Base-by-base conservation (phyloP, 2,888 invertebrate genomes). In the Heliconius charithonia region DNA sequence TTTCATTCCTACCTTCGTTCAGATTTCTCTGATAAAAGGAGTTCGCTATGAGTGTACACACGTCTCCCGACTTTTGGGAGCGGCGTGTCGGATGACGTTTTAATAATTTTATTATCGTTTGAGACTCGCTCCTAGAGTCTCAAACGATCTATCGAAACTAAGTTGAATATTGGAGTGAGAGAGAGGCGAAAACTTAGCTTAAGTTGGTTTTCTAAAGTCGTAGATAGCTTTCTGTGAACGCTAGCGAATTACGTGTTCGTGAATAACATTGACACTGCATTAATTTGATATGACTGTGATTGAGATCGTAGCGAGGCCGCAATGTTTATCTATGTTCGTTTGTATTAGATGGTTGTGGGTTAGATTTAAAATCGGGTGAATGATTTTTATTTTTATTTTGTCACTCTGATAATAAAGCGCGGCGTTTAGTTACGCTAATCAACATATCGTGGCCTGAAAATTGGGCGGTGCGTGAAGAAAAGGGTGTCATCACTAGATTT, bases 1-100 rank as follows among this genome's bases (percentile, higher is more conserved):
- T 71, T 71, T 56, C 29, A 56, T 71, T 71, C 70, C 45, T 51
- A 9, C 22, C 19, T 29, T 71, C 51, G 12, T 71, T 71, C 71
- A 56, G 3, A 71, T 56, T 51, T 22, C 29, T 25, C 19, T 19
- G 51, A 29, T 27, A 27, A 27, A 70, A 41, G 27, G 10, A 27
- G 9, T 45, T 27, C 16, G 70, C 27, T 16, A 51, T 51, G 22
- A 70, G 45, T 70, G 51, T 19, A 51, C 70, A 27, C 51, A 22
- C 51, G 4, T 27, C 27, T 66, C 66, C 69, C 25, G 16, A 3
- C 4, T 2, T 32, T 19, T 66, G 70, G 19, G 19, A 27, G 45
- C 19, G 7, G 19, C 27, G 22, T 70, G 32, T n/a, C 56, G 37
- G 32, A 56, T 29, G 72, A 32, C n/a, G 72, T 32, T 72, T 45